Evolutionary conservation across 2,797 vertebrate genomes (phyloP).

Genomic region (Nyctibius grandis): DNA sequence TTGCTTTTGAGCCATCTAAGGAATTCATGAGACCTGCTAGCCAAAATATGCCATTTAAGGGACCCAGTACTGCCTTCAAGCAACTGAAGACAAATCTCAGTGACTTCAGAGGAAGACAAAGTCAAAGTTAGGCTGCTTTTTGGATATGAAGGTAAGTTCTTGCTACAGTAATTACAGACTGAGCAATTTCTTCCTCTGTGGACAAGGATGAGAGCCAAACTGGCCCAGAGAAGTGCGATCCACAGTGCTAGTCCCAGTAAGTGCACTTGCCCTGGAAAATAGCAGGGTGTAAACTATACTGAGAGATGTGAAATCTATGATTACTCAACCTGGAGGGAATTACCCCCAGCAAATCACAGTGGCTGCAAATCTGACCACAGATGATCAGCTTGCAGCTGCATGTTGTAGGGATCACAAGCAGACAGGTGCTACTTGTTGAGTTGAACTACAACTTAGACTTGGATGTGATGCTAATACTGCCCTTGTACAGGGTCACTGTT

Average conservation of each 20-base stretch:
- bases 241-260: not conserved
- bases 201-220: not conserved
- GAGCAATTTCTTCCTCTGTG: not conserved
- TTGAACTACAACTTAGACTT: conserved; percentile 66
- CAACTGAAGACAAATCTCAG: not conserved
- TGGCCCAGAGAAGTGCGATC: not conserved
- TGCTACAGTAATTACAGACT: not conserved
- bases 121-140: not conserved
- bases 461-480: conserved; percentile 46
- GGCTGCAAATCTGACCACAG: conserved; percentile 12
- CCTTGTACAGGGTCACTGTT: conserved; percentile 63
- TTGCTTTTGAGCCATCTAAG: not conserved
- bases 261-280: not conserved
- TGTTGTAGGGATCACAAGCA: conserved; percentile 49
- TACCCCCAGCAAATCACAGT: not conserved
- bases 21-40: not conserved
- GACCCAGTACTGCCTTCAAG: not conserved
- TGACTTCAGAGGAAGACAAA: not conserved
- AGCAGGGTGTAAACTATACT: not conserved
- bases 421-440: conserved; percentile 67
- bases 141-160: not conserved
- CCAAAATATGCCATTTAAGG: not conserved
- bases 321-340: not conserved
- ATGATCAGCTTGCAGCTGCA: conserved; percentile 62
- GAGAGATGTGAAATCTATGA: not conserved